Percentiles rank a stretch among this genome's conserved stretches.
Conservation (phyloP, 2,797 vertebrate species). For the Hirundo rustica region DNA sequence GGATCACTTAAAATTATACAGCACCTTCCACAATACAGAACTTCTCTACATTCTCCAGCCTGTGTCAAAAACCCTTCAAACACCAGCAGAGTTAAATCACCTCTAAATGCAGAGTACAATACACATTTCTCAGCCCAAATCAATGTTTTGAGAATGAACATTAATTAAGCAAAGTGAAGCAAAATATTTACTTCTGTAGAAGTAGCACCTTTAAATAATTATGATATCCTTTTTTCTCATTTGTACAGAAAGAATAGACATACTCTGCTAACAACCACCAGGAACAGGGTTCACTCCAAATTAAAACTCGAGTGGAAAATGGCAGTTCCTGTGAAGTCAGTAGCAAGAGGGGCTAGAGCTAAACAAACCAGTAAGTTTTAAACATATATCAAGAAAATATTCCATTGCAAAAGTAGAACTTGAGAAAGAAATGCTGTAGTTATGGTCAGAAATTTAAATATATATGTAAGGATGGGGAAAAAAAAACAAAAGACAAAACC, state of each 20-base stretch:
- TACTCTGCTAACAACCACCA: not conserved
- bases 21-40: not conserved
- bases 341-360: not conserved
- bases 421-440: not conserved
- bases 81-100: not conserved
- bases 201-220: not conserved
- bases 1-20: not conserved
- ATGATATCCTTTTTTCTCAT: not conserved
- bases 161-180: not conserved
- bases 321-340: not conserved
- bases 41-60: not conserved
- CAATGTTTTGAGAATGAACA: not conserved
- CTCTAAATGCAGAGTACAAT: not conserved
- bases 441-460: not conserved
- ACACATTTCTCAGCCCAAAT: not conserved
- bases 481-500: not conserved
- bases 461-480: not conserved
- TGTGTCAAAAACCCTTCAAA: not conserved
- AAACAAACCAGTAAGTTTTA: not conserved
- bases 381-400: not conserved
- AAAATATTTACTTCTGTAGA: conserved; percentile 2
- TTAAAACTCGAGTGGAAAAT: not conserved
- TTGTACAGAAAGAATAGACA: not conserved
- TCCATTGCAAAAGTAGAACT: not conserved
- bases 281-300: not conserved